A percentile compares a stretch with the other conserved stretches of the same genome.
phyloP scores from a whole-genome alignment of 2,797 vertebrate species.

The Poecilia wingei region DNA sequence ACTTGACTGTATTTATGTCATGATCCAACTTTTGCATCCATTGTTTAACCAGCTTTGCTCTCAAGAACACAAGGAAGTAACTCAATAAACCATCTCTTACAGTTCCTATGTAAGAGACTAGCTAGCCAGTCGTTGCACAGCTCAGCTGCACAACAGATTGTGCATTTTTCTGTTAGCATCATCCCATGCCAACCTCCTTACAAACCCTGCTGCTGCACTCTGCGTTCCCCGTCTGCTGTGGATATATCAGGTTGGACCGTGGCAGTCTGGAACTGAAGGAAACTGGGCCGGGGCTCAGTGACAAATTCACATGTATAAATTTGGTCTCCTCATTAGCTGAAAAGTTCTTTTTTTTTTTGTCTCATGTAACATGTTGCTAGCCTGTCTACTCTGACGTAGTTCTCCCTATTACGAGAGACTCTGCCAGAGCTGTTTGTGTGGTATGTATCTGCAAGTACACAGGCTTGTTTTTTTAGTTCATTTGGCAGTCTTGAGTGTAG shows the following conservation, averaged over 20 bases:
- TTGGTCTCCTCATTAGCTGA: constrained; percentile 30
- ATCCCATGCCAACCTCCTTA: constrained; percentile 48
- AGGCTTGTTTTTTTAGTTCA: constrained; percentile 58
- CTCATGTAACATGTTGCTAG: constrained; percentile 50
- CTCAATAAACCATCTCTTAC: not conserved
- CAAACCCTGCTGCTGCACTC: constrained; percentile 50
- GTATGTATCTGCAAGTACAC: constrained; percentile 47
- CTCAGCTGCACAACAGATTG: constrained; percentile 61
- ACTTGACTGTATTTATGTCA: not conserved
- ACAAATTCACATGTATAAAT: constrained; percentile 45
- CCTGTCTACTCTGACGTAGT: constrained; percentile 54
- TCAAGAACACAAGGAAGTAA: not conserved
- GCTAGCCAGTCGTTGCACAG: constrained; percentile 29
- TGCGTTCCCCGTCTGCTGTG: constrained; percentile 54
- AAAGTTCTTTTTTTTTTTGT: constrained; percentile 13
- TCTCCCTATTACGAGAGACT: constrained; percentile 48
- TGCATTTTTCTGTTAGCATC: constrained; percentile 50
- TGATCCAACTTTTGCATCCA: not conserved
- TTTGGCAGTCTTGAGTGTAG: constrained; percentile 69
- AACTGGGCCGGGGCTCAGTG: constrained; percentile 41
- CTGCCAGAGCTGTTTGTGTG: constrained; percentile 66
- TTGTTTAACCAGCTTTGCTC: not conserved
- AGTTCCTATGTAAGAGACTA: constrained; percentile 4
- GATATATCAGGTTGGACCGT: constrained; percentile 34
- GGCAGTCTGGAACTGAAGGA: constrained; percentile 18